These are phyloP conservation scores for Petrophora chlorosata DNA, from an alignment of 2,888 invertebrate species.

Conservation along the genomic window DNA sequence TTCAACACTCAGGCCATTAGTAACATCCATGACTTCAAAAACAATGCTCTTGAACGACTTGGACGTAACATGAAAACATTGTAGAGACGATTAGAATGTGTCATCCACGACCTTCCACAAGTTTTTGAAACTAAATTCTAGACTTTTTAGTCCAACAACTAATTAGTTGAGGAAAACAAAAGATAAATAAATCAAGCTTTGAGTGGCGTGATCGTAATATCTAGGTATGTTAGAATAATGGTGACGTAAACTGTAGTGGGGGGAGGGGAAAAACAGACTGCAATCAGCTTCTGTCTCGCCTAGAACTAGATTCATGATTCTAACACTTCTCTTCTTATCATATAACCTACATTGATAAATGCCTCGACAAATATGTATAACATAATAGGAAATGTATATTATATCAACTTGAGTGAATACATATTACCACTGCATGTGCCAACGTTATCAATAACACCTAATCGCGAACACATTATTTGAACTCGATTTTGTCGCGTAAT, in stretches of 20 bases:
- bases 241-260: conserved; percentile 5
- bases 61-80: conserved; percentile 11
- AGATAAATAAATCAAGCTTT: conserved; percentile 9
- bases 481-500: conserved; percentile 56
- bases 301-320: conserved; percentile 26
- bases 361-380: conserved; percentile 24
- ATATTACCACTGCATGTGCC: conserved; percentile 47
- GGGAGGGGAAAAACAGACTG: conserved; percentile 24
- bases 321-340: conserved; percentile 30
- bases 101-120: conserved; percentile 16
- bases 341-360: conserved; percentile 47
- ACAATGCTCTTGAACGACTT: conserved; percentile 16
- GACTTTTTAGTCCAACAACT: too few relatives aligned
- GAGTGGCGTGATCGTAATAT: conserved; percentile 23
- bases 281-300: conserved; percentile 25
- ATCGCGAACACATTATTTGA: conserved; percentile 48
- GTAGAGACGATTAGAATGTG: conserved; percentile 3
- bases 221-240: conserved; percentile 4
- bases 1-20: conserved; percentile 23
- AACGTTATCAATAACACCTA: conserved; percentile 46
- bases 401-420: conserved; percentile 33
- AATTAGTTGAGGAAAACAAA: conserved; percentile 8
- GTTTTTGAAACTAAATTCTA: not conserved
- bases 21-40: conserved; percentile 25
- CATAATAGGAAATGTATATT: conserved; percentile 30